Conservation (phyloP, 2,888 invertebrate species). For the Cepaea hortensis region DNA sequence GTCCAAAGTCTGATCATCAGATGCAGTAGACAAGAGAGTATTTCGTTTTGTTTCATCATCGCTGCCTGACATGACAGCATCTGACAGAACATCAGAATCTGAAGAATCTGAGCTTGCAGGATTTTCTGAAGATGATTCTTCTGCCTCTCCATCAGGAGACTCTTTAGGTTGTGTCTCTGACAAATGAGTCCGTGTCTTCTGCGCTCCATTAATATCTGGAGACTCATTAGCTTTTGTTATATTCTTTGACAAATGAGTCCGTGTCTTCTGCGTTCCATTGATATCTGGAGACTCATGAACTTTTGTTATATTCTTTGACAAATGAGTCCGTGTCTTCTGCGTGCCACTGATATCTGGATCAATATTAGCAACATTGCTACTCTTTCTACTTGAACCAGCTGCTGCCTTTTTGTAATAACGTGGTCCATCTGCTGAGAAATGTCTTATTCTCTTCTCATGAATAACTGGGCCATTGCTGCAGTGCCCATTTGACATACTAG, state of each 20-base stretch:
- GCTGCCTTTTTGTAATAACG: slow-evolving; percentile 26
- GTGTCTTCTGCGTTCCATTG: not conserved
- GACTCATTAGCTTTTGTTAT: too few relatives aligned
- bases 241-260: not conserved
- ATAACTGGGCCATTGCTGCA: not conserved
- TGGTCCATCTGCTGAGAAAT: slow-evolving; percentile 44
- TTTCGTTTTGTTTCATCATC: slow-evolving; percentile 43
- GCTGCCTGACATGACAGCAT: slow-evolving; percentile 38
- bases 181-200: not conserved
- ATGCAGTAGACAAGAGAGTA: slow-evolving; percentile 36
- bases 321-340: not conserved
- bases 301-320: not conserved
- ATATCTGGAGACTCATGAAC: too few relatives aligned
- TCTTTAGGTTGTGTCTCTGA: not conserved
- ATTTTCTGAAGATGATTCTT: slow-evolving; percentile 46
- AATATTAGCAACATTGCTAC: not conserved
- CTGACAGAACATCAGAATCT: slow-evolving; percentile 29
- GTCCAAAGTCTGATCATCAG: slow-evolving; percentile 43
- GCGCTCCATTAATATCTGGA: too few relatives aligned
- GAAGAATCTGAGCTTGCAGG: slow-evolving; percentile 43
- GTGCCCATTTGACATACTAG: not conserved
- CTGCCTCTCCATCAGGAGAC: not conserved
- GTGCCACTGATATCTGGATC: not conserved
- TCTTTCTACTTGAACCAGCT: not conserved
- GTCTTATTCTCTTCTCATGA: slow-evolving; percentile 18